A percentile compares a stretch with the other conserved stretches of the same genome.
These are phyloP conservation scores for Acanthis flammea DNA, from an alignment of 2,797 vertebrate genomes.

Conservation along the genomic window DNA sequence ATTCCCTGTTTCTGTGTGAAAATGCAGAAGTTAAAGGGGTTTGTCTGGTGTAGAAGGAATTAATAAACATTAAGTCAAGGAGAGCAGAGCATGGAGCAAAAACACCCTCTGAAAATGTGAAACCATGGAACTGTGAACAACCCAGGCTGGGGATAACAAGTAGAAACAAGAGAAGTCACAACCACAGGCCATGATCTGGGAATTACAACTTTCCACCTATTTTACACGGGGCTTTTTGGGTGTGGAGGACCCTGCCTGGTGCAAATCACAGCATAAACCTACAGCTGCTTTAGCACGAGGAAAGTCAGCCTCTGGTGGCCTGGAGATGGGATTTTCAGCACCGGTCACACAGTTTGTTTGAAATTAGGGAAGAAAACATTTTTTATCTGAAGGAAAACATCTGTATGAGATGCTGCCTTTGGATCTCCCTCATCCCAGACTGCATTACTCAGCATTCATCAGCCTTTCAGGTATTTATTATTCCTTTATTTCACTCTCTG, in stretches of 20 bases:
- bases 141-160: fast-evolving
- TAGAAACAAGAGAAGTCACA: not conserved
- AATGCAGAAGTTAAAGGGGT: not conserved
- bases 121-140: not conserved
- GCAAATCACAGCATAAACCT: not conserved
- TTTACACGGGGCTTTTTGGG: not conserved
- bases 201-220: not conserved
- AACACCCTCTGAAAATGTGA: not conserved
- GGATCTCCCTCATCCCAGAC: not conserved
- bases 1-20: not conserved
- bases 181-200: no score
- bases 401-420: not conserved
- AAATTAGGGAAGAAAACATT: not conserved
- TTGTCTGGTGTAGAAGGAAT: not conserved
- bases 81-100: not conserved
- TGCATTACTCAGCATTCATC: not conserved
- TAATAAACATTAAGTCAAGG: fast-evolving
- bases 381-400: not conserved
- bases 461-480: not conserved
- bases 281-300: not conserved
- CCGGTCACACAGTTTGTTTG: not conserved
- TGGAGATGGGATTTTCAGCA: not conserved
- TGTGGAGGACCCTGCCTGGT: not conserved
- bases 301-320: not conserved
- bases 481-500: not conserved